phyloP scores from a whole-genome alignment of 2,888 invertebrate species.

The Pandemis cinnamomeana region DNA sequence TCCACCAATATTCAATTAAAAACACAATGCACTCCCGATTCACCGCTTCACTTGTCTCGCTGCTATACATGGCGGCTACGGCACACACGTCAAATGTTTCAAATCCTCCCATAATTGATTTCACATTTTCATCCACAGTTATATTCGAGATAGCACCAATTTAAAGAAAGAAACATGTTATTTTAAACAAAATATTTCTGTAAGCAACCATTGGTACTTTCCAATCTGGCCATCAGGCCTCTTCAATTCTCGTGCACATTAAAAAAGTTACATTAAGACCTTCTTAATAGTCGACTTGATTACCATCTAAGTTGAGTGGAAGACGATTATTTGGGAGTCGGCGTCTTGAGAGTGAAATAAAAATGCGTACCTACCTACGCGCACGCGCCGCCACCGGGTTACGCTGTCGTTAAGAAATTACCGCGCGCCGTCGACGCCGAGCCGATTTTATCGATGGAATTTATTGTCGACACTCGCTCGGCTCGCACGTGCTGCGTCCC shows the following conservation, averaged over 20 bases:
- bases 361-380: constrained; percentile 68
- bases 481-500: constrained; percentile 64
- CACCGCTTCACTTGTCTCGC: constrained; percentile 34
- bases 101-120: constrained; percentile 27
- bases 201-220: constrained; percentile 45
- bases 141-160: background rate
- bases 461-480: constrained; percentile 79
- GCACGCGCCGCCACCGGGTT: constrained; percentile 83
- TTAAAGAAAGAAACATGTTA: constrained; percentile 4
- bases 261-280: constrained; percentile 79
- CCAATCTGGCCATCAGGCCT: constrained; percentile 58
- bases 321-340: constrained; percentile 82
- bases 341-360: constrained; percentile 78
- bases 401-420: constrained; percentile 84
- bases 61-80: constrained; percentile 18
- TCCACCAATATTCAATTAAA: constrained; percentile 72
- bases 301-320: constrained; percentile 83
- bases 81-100: constrained; percentile 38
- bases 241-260: constrained; percentile 67
- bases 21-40: constrained; percentile 58
- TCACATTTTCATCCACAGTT: constrained; percentile 1
- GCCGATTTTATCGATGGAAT: constrained; percentile 84
- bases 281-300: constrained; percentile 81
- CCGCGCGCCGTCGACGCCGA: constrained; percentile 74
- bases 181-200: constrained; percentile 40